A percentile compares a stretch with the other conserved stretches of the same genome.
Evolutionary conservation across 2,113 vertebrate genomes (phyloP).

Genomic region (Python bivittatus): DNA sequence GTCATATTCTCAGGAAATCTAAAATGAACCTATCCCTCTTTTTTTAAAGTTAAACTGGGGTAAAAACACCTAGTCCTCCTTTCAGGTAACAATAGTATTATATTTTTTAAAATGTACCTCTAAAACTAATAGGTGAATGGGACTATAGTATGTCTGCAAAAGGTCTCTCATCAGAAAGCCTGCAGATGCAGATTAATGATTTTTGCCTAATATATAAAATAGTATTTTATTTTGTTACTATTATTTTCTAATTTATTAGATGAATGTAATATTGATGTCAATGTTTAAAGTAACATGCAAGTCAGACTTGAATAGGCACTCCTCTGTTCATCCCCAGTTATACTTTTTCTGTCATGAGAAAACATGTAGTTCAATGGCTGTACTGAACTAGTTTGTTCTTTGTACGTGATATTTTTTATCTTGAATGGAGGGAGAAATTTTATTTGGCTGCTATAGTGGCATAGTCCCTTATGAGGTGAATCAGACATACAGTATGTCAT

Average conservation of each 20-base stretch:
- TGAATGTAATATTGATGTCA: neutral
- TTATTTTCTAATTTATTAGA: neutral
- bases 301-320: neutral
- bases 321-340: neutral
- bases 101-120: neutral
- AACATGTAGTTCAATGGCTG: neutral
- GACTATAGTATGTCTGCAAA: neutral
- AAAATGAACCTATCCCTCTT: neutral
- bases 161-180: neutral
- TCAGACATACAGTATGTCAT: constrained; percentile 48
- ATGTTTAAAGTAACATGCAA: neutral
- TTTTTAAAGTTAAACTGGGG: neutral
- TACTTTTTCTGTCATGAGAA: neutral
- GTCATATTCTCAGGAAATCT: neutral
- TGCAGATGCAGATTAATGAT: neutral
- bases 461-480: constrained; percentile 21
- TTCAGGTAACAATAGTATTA: no score
- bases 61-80: neutral
- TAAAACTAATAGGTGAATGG: neutral
- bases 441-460: constrained; percentile 44
- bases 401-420: neutral
- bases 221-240: neutral
- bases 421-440: neutral
- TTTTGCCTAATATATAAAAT: neutral
- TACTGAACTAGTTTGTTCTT: neutral